These are phyloP conservation scores for Aphaenogaster ashmeadi DNA, from an alignment of 1,140 invertebrate genomes.

Conservation along the genomic window DNA sequence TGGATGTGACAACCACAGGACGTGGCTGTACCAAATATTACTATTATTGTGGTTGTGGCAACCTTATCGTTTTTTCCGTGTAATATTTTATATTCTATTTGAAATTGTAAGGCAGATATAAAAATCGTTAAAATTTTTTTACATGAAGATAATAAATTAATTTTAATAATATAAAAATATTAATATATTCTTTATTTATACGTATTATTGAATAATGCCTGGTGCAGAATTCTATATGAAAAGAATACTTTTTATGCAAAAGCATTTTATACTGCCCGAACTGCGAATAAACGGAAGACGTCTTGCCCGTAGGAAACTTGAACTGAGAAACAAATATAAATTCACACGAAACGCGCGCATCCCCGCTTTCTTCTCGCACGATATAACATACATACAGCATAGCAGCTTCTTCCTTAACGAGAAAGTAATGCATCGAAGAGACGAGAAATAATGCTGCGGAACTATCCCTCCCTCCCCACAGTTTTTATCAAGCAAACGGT, in stretches of 20 bases:
- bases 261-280: background rate
- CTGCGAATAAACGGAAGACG: slow-evolving; percentile 14
- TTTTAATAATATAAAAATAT: background rate
- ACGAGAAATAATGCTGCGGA: background rate
- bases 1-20: too few species aligned
- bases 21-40: too few species aligned
- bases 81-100: too few species aligned
- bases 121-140: background rate
- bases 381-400: slow-evolving; percentile 18
- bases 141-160: background rate
- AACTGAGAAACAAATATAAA: slow-evolving; percentile 51
- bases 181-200: background rate
- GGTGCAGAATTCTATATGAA: background rate
- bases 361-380: slow-evolving; percentile 20
- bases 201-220: background rate
- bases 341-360: slow-evolving; percentile 29
- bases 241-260: slow-evolving; percentile 1
- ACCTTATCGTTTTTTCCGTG: too few species aligned
- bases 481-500: background rate
- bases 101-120: background rate
- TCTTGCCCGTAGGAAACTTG: slow-evolving; percentile 38
- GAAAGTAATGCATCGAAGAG: slow-evolving; percentile 45
- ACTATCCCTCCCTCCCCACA: background rate
- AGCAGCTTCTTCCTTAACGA: slow-evolving; percentile 43
- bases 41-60: too few species aligned